These are phyloP conservation scores for Myxocyprinus asiaticus DNA, from an alignment of 2,113 vertebrate species.

Conservation along the genomic window DNA sequence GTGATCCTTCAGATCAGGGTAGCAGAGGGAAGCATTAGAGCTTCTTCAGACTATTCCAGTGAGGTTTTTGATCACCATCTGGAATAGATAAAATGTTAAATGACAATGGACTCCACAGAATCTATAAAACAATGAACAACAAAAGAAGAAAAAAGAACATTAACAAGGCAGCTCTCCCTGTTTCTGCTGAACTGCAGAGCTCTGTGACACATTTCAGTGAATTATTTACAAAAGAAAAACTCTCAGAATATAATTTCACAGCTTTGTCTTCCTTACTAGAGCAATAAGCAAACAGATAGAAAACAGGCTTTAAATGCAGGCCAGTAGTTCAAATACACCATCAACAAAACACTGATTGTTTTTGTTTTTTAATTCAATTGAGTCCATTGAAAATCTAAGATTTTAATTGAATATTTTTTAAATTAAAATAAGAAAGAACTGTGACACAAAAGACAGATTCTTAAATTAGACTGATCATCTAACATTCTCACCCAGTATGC, in stretches of 20 bases:
- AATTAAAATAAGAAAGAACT: not conserved
- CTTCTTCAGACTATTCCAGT: not conserved
- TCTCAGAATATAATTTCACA: not conserved
- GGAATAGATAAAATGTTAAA: conserved; percentile 5
- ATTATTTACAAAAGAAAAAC: conserved; percentile 35
- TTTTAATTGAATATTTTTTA: no score
- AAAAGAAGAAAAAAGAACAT: conserved; percentile 8
- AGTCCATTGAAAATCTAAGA: not conserved
- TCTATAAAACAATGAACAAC: conserved; percentile 11
- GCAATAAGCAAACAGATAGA: not conserved
- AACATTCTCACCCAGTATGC: conserved; percentile 5
- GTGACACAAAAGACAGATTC: not conserved
- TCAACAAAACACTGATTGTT: not conserved
- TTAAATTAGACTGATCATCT: not conserved
- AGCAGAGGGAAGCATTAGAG: conserved; percentile 6
- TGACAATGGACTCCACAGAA: not conserved
- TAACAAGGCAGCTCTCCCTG: not conserved
- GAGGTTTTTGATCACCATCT: conserved; percentile 11
- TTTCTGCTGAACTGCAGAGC: not conserved
- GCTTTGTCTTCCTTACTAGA: not conserved
- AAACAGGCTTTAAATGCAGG: no score
- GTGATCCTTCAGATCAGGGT: not conserved
- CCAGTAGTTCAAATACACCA: not conserved
- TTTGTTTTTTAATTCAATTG: not conserved
- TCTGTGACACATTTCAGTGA: conserved; percentile 10